Evolutionary conservation across 1,140 invertebrate genomes (phyloP), one percentile per base, ranked within the genome.

Genomic region (Ephestia elutella): DNA sequence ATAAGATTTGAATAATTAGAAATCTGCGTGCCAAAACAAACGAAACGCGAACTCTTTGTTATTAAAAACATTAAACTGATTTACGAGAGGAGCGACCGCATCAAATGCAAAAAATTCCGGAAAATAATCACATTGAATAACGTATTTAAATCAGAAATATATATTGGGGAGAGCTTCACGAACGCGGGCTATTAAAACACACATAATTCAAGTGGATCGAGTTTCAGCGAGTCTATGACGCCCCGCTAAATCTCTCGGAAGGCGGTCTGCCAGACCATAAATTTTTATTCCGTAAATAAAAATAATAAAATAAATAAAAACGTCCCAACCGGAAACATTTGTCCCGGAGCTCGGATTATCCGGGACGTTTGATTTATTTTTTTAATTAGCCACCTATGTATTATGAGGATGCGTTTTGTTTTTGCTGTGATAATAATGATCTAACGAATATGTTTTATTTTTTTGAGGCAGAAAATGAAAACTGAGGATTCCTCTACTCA

Each of bases 251-350:
- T 84, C 81, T 82, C 76, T 71, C 78, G 70, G 74, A 82, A 84
- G 79, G 81, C 81, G 79, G 81, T 82, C 69, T 70, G 61, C 56
- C 44, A 57, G 61, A 49, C 63, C 75, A 74, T 84, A 84, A 82
- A 84, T 84, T 84, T 79, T 76, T 79, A 78, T 80, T 80, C 76
- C 71, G 68, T 79, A 79, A 78, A 80, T 80, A 84, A 80, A 82
- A 82, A 84, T 84, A 84, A 84, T 82, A 76, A 75, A 75, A 80
- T 75, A 80, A 81, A 77, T 75, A 80, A 84, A 77, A 70, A 66
- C 60, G 62, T 62, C 67, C 60, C 72, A 53, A 68, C 74, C 79
- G 78, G 79, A 82, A 80, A 78, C 81, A 78, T 84, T 84, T 78
- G 81, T 84, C 77, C 73, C 64, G 69, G 53, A 59, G 65, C 71